Evolutionary conservation across 2,888 invertebrate genomes (phyloP).

Genomic region (Melinaea marsaeus): DNA sequence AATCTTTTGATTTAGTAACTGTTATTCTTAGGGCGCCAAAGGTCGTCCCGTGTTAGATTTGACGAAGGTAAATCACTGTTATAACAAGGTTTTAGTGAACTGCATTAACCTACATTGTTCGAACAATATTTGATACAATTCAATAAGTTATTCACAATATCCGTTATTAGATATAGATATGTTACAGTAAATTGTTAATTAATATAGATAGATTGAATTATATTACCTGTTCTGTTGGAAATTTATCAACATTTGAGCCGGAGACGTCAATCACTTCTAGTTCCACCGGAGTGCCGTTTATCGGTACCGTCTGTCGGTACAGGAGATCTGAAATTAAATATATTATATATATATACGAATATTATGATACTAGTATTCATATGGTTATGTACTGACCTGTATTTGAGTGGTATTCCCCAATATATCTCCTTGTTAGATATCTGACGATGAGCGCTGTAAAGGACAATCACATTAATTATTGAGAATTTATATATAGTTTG

Average conservation of each 20-base stretch:
- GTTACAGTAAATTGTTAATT: background rate
- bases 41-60: conserved; percentile 47
- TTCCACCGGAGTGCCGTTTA: conserved; percentile 84
- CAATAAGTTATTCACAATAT: background rate
- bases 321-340: conserved; percentile 80
- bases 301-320: conserved; percentile 85
- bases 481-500: no score
- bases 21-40: conserved; percentile 55
- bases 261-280: conserved; percentile 89
- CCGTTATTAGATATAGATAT: background rate
- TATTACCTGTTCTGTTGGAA: conserved; percentile 77
- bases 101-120: conserved; percentile 44
- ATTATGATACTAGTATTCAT: background rate
- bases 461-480: conserved; percentile 34
- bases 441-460: conserved; percentile 85
- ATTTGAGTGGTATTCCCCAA: conserved; percentile 89
- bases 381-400: conserved; percentile 77
- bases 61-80: conserved; percentile 57
- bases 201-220: background rate
- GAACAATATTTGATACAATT: conserved; percentile 1
- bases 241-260: conserved; percentile 81
- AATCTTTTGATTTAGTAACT: conserved; percentile 53
- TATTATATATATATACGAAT: background rate
- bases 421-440: conserved; percentile 86
- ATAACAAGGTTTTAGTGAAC: conserved; percentile 42